These are phyloP conservation scores for Fistularia commersonii DNA, from an alignment of 2,797 vertebrate genomes.

Conservation along the genomic window DNA sequence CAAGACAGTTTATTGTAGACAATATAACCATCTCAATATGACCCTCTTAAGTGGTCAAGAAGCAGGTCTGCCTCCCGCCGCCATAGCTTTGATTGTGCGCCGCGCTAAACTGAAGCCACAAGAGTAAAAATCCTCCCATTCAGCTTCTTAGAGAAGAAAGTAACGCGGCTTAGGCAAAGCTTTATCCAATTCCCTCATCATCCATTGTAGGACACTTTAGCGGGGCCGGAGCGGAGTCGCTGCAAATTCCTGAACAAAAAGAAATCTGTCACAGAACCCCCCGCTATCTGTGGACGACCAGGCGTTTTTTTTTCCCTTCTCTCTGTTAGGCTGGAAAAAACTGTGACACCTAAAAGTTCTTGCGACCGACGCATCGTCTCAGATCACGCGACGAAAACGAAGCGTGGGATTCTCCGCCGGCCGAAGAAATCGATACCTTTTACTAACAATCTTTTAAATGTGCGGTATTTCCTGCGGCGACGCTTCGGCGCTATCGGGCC, in stretches of 20 bases:
- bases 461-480: conserved; percentile 13
- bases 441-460: conserved; percentile 13
- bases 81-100: conserved; percentile 25
- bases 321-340: too few species aligned
- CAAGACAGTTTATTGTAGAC: conserved; percentile 5
- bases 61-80: conserved; percentile 29
- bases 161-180: conserved; percentile 69
- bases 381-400: conserved; percentile 1
- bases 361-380: conserved; percentile 1
- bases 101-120: conserved; percentile 34
- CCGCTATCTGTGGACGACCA: conserved; percentile 14
- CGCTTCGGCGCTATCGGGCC: neutral
- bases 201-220: conserved; percentile 61
- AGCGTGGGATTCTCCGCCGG: conserved; percentile 8
- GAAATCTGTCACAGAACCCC: conserved; percentile 28
- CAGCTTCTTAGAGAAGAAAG: conserved; percentile 62
- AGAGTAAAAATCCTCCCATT: conserved; percentile 50
- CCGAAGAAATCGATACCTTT: conserved; percentile 20
- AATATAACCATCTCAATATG: neutral
- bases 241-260: conserved; percentile 50
- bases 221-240: conserved; percentile 49
- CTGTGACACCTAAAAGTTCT: neutral
- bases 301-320: too few species aligned
- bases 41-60: conserved; percentile 8
- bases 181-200: conserved; percentile 64